Evolutionary conservation across 2,113 vertebrate species (phyloP), one percentile per base, ranked within the genome.

Genomic region (Fregetta grallaria): DNA sequence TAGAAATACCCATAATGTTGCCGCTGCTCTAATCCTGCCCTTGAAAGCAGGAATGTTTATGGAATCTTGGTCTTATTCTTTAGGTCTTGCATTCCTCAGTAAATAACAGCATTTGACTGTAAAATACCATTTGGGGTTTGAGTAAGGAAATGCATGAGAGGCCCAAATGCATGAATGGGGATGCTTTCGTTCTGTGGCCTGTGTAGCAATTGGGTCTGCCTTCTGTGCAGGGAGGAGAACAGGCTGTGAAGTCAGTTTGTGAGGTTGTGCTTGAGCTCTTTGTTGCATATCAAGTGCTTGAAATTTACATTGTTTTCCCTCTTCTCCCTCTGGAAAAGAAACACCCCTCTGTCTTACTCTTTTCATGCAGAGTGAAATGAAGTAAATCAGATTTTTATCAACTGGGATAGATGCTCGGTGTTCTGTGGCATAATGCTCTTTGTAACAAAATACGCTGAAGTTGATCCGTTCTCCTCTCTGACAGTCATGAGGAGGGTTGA

Each of bases 101-200:
- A 97, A 97, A 96, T 96, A 95, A 91, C 94, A 89, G 92, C 56
- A 91, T 95, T 92, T 81, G 84, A 89, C 74, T 95, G 86, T 68
- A 85, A 87, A 94, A 75, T 95, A 42, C 89, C 53, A 17, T 80
- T 86, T 94, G 88, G 86, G 95, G 89, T 81, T 96, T 84, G 83
- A 49, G 66, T 66, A 25, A 82, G 92, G 83, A 68, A 96, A 53
- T 71, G 58, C 30, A 13, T 0, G 49, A 73, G 94, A 58, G 95
- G 92, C 92, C 86, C 83, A 52, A 21, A 38, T 25, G 56, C 72
- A 40, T 3, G 10, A 16, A 13, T 20, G 0, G 4, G 65, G 68
- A 32, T 67, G 81, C 26, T 80, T 45, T 32, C 0, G 0, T 45
- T 80, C 56, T 52, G n/a, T 16, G 40, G 68, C 42, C 55, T 53